Conservation (phyloP, 2,113 vertebrate species). For the Thunnus thynnus region DNA sequence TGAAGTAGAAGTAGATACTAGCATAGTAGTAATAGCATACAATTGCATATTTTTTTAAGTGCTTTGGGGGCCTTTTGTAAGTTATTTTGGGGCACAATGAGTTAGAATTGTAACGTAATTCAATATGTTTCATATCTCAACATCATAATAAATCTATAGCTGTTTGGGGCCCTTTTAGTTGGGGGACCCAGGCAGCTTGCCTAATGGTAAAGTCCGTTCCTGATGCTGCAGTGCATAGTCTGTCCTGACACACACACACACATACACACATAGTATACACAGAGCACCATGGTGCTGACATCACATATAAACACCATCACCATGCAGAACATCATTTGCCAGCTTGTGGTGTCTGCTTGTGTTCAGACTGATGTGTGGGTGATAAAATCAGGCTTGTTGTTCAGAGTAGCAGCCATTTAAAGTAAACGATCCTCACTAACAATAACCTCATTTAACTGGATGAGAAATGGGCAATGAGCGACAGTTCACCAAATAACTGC, state of each 20-base stretch:
- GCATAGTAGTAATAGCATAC: too few relatives aligned
- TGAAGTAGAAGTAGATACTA: too few relatives aligned
- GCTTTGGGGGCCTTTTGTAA: too few relatives aligned
- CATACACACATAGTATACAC: neutral
- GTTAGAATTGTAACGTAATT: too few relatives aligned
- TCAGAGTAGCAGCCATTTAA: constrained; percentile 55
- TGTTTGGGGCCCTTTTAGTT: too few relatives aligned
- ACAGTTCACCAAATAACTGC: constrained; percentile 63
- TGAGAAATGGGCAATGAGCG: constrained; percentile 59
- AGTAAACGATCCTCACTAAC: constrained; percentile 61
- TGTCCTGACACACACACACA: constrained; percentile 20
- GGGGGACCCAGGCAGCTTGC: too few relatives aligned
- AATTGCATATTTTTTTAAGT: too few relatives aligned
- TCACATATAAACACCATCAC: constrained; percentile 69
- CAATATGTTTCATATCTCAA: too few relatives aligned
- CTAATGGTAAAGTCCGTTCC: too few relatives aligned
- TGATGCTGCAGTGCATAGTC: neutral
- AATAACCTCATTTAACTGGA: constrained; percentile 65
- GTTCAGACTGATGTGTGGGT: constrained; percentile 58
- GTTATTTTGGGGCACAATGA: too few relatives aligned
- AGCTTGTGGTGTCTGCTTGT: constrained; percentile 65
- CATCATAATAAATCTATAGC: too few relatives aligned
- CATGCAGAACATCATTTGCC: constrained; percentile 71
- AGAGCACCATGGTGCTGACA: constrained; percentile 54
- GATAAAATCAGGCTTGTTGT: constrained; percentile 71